Percentiles rank a stretch among this genome's conserved stretches.
Evolutionary conservation across 2,888 invertebrate species (phyloP).

Genomic region (Gonocerus acuteangulatus): DNA sequence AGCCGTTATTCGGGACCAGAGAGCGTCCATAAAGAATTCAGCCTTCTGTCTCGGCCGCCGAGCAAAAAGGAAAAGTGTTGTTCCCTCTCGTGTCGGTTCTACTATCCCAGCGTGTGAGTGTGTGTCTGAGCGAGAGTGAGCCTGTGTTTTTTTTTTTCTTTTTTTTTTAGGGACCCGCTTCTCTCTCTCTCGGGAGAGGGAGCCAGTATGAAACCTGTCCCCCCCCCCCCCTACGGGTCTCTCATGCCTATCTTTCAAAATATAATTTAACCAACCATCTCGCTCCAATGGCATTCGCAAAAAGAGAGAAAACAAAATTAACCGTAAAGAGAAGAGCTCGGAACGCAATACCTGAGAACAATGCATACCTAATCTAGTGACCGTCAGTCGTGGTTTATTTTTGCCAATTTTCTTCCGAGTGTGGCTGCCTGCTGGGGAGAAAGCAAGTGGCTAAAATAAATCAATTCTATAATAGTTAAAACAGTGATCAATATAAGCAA

Average conservation of each 20-base stretch:
- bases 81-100: background rate
- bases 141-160: background rate
- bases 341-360: too few relatives aligned
- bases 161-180: background rate
- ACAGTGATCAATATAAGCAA: too few relatives aligned
- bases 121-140: background rate
- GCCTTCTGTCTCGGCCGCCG: constrained; percentile 2
- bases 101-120: background rate
- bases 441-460: too few relatives aligned
- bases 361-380: too few relatives aligned
- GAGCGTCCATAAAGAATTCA: constrained; percentile 15
- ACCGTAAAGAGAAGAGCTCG: too few relatives aligned
- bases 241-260: constrained; percentile 19
- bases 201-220: constrained; percentile 7
- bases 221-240: background rate
- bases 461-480: too few relatives aligned
- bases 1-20: background rate
- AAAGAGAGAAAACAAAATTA: too few relatives aligned
- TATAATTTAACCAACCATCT: constrained; percentile 14
- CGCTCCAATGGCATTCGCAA: too few relatives aligned
- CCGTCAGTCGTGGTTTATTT: too few relatives aligned
- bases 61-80: background rate
- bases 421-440: too few relatives aligned
- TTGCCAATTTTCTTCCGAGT: too few relatives aligned
- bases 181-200: background rate